Percentiles rank a stretch among this genome's conserved stretches.
These are phyloP conservation scores for Amblyopsis hoosieri DNA, from an alignment of 2,797 vertebrate species.

Conservation along the genomic window DNA sequence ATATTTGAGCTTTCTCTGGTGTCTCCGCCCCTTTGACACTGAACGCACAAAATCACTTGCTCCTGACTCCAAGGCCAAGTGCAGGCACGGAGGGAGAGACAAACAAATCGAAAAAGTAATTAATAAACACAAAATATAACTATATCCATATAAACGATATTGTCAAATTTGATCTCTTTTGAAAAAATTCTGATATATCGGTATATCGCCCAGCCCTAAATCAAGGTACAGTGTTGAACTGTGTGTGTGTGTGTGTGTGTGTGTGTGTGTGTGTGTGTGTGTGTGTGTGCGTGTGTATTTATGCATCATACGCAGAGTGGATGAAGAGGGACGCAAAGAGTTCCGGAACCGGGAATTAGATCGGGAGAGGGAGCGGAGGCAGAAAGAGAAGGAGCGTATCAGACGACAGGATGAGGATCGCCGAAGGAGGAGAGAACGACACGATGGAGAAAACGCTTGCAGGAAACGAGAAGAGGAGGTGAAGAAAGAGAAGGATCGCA, in stretches of 20 bases:
- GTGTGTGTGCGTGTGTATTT: background rate
- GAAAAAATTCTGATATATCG: too few relatives aligned
- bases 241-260: background rate
- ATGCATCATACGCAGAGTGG: conserved; percentile 71
- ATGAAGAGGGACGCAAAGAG: conserved; percentile 89
- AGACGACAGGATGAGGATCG: conserved; percentile 92
- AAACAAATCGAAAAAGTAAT: too few relatives aligned
- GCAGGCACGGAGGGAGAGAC: too few relatives aligned
- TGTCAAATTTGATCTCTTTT: too few relatives aligned
- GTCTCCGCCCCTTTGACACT: too few relatives aligned
- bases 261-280: background rate
- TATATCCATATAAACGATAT: too few relatives aligned
- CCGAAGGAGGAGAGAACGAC: conserved; percentile 87
- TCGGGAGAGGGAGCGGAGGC: conserved; percentile 70
- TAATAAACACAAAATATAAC: too few relatives aligned
- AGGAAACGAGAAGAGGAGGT: conserved; percentile 89
- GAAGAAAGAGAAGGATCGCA: conserved; percentile 85
- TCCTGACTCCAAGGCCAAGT: too few relatives aligned
- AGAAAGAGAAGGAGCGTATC: conserved; percentile 85
- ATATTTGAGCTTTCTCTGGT: too few relatives aligned
- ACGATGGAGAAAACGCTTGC: conserved; percentile 87
- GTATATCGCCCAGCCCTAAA: too few relatives aligned
- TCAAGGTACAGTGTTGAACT: too few relatives aligned
- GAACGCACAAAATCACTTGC: too few relatives aligned
- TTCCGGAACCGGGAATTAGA: conserved; percentile 89